Percentiles rank a stretch among this genome's conserved stretches.
phyloP scores from a whole-genome alignment of 2,113 vertebrate species.

The Carassius auratus region DNA sequence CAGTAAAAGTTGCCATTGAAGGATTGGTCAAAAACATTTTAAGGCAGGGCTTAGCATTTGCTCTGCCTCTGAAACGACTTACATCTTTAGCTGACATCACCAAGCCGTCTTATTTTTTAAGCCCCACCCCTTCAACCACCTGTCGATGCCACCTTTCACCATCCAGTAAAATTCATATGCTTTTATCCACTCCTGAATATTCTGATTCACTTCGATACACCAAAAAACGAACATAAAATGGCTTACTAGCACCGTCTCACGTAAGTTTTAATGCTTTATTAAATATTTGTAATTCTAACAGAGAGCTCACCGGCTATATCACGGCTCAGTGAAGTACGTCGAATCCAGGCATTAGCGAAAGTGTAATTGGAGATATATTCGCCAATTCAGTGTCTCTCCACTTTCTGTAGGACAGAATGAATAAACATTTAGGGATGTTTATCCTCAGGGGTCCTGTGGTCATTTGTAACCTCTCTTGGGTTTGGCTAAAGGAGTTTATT shows the following conservation, averaged over 20 bases:
- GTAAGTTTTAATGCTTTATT: neutral
- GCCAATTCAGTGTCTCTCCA: conserved; percentile 27
- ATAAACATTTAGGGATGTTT: conserved; percentile 46
- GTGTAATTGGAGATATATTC: conserved; percentile 49
- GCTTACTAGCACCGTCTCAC: neutral
- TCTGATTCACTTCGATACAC: no score
- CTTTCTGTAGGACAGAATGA: conserved; percentile 42
- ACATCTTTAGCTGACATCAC: no score
- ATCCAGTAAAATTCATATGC: no score
- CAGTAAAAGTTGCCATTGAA: no score
- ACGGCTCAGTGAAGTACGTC: conserved; percentile 33
- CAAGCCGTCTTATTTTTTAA: no score
- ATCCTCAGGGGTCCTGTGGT: conserved; percentile 40
- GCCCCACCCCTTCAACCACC: no score
- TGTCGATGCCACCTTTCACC: no score
- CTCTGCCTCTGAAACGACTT: no score
- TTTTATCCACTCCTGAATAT: no score
- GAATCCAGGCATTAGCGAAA: conserved; percentile 35
- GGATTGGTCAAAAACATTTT: no score
- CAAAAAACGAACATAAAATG: neutral
- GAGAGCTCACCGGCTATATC: neutral
- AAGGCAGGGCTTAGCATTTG: no score
- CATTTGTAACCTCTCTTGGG: conserved; percentile 49
- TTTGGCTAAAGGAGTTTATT: conserved; percentile 65
- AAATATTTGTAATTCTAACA: neutral